Evolutionary conservation across 2,888 invertebrate genomes (phyloP).

Genomic region (Erebia epiphron): DNA sequence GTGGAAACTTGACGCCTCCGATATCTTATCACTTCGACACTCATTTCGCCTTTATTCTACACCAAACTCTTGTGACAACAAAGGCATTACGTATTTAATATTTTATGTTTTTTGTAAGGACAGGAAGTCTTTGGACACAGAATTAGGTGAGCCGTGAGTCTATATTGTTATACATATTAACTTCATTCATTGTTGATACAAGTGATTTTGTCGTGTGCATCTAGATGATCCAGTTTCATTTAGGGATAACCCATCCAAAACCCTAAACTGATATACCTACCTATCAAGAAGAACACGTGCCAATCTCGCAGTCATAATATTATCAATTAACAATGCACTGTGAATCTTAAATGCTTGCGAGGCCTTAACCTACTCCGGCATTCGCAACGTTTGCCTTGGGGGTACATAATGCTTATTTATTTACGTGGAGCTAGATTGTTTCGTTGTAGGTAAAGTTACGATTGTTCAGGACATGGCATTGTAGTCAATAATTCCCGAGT

Average conservation of each 20-base stretch:
- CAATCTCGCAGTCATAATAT: neutral
- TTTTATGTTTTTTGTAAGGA: neutral
- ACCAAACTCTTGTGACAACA: constrained; percentile 27
- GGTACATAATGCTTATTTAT: constrained; percentile 8
- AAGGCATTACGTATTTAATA: neutral
- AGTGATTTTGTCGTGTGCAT: too few relatives aligned
- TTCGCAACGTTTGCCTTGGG: constrained; percentile 15
- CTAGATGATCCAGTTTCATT: too few relatives aligned
- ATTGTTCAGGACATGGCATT: neutral
- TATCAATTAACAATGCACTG: constrained; percentile 1
- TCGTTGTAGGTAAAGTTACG: neutral
- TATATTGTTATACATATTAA: neutral
- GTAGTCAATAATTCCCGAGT: too few relatives aligned
- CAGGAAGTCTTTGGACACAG: constrained; percentile 10
- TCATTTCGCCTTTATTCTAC: constrained; percentile 47
- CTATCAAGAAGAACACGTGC: neutral
- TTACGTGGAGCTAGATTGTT: constrained; percentile 12
- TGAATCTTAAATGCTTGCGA: neutral
- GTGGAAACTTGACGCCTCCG: constrained; percentile 53
- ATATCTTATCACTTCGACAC: constrained; percentile 58
- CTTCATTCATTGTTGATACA: too few relatives aligned
- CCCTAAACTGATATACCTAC: too few relatives aligned
- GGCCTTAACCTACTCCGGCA: constrained; percentile 14
- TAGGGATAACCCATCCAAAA: too few relatives aligned
- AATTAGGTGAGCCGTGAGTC: constrained; percentile 24